Conservation (phyloP, 92 coral and sea anemone genomes). For the Isaurus tuberculatus region DNA sequence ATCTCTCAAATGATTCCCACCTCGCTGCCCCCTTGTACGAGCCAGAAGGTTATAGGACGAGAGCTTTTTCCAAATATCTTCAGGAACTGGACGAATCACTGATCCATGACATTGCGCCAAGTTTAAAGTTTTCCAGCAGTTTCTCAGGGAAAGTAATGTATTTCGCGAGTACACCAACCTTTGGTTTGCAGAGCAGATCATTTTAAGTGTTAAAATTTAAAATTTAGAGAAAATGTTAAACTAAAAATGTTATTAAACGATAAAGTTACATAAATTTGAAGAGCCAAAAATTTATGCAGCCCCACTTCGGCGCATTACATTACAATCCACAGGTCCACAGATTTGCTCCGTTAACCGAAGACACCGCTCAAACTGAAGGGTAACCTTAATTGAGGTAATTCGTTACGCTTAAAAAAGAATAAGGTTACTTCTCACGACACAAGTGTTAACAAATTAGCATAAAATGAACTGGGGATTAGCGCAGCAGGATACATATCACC, state of each 20-base stretch:
- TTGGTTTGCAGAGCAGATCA: neutral
- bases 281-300: too few species aligned
- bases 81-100: neutral
- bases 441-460: neutral
- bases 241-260: too few species aligned
- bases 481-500: neutral
- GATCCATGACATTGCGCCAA: conserved; percentile 33
- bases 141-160: conserved; percentile 47
- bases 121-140: conserved; percentile 40
- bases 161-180: conserved; percentile 43
- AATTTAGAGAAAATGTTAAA: too few species aligned
- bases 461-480: neutral
- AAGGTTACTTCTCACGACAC: too few species aligned
- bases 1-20: neutral
- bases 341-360: too few species aligned
- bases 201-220: too few species aligned
- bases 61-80: neutral
- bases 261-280: too few species aligned
- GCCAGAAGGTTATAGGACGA: neutral
- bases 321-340: too few species aligned
- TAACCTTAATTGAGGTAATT: too few species aligned
- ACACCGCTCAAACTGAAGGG: too few species aligned
- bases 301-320: too few species aligned
- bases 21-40: neutral
- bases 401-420: too few species aligned